These are phyloP conservation scores for Nasonia giraulti DNA, from an alignment of 1,140 invertebrate genomes.

Conservation along the genomic window DNA sequence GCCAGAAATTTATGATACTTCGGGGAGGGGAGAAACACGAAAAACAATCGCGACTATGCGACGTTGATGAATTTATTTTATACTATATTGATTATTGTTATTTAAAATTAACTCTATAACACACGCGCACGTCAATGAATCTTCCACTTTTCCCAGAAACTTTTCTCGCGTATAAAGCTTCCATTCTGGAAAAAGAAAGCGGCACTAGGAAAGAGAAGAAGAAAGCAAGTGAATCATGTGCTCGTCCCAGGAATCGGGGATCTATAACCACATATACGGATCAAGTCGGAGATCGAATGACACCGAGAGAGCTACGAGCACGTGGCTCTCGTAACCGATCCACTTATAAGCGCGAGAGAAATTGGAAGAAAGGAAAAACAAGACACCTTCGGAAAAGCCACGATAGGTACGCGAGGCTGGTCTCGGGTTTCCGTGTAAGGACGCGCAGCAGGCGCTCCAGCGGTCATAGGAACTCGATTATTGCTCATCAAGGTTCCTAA, in stretches of 20 bases:
- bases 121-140: too few relatives aligned
- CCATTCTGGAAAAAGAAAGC: conserved; percentile 12
- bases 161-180: conserved; percentile 7
- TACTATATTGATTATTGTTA: not conserved
- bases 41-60: not conserved
- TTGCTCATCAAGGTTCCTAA: too few relatives aligned
- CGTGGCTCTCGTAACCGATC: conserved; percentile 21
- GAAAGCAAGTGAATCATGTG: not conserved
- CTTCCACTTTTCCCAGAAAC: not conserved
- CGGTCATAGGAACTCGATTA: not conserved
- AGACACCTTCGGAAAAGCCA: not conserved
- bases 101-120: too few relatives aligned
- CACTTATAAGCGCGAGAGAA: not conserved
- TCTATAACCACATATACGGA: conserved; percentile 13
- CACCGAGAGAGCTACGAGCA: not conserved
- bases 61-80: not conserved
- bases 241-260: conserved; percentile 12
- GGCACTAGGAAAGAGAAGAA: not conserved
- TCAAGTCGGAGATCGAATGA: conserved; percentile 19
- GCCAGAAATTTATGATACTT: not conserved
- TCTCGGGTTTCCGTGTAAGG: not conserved
- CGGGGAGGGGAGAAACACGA: not conserved
- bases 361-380: conserved; percentile 25
- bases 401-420: not conserved
- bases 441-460: not conserved